Evolutionary conservation across 2,888 invertebrate genomes (phyloP).

Genomic region (Apantesis nais): DNA sequence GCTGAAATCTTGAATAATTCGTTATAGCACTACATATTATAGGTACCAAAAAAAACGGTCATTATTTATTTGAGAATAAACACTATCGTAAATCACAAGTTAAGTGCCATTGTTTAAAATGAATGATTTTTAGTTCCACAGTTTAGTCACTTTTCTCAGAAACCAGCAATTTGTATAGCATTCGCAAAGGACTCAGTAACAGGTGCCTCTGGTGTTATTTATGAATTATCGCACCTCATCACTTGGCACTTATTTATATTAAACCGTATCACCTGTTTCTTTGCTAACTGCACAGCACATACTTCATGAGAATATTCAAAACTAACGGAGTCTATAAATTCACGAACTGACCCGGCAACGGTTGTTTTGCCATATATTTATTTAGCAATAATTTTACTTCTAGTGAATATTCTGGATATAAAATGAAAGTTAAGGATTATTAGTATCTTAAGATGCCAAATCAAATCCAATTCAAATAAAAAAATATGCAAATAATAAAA

Average conservation of each 20-base stretch:
- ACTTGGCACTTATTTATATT: conserved; percentile 3
- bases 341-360: too few relatives aligned
- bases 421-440: too few relatives aligned
- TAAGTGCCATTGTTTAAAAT: not conserved
- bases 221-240: conserved; percentile 4
- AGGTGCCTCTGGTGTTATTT: conserved; percentile 3
- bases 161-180: not conserved
- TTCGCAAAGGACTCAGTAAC: not conserved
- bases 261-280: conserved; percentile 6
- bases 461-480: too few relatives aligned
- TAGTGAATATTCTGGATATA: too few relatives aligned
- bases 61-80: not conserved
- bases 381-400: too few relatives aligned
- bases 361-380: too few relatives aligned
- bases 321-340: too few relatives aligned
- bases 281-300: conserved; percentile 1
- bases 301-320: not conserved
- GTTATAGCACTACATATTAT: too few relatives aligned
- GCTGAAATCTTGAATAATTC: not conserved
- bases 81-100: too few relatives aligned
- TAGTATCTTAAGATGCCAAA: too few relatives aligned
- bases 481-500: too few relatives aligned
- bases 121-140: not conserved
- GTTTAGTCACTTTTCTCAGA: not conserved
- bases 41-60: not conserved